Conservation (phyloP, 2,797 vertebrate genomes). For the Enteromius unitaeniatus region DNA sequence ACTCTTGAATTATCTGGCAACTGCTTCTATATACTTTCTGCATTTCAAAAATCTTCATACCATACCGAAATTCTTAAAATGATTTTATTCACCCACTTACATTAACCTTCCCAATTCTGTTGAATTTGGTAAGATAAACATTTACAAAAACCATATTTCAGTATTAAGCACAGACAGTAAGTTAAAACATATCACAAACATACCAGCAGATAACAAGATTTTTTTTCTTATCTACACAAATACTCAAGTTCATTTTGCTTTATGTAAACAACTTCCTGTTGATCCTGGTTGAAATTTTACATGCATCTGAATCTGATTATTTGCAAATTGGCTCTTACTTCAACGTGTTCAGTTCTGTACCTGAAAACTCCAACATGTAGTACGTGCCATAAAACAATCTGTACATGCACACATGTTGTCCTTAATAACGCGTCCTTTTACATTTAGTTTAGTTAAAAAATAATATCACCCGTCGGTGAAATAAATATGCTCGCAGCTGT, state of each 20-base stretch:
- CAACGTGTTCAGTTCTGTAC: constrained; percentile 63
- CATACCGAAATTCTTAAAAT: constrained; percentile 87
- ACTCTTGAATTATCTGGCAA: not conserved
- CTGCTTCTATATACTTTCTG: not conserved
- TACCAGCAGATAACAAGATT: constrained; percentile 96
- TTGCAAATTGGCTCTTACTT: constrained; percentile 62
- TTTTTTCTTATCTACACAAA: constrained; percentile 89
- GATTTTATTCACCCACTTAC: constrained; percentile 94
- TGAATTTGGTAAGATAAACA: constrained; percentile 94
- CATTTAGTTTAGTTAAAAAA: constrained; percentile 29
- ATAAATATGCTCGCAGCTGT: constrained; percentile 25
- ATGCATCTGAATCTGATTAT: constrained; percentile 82
- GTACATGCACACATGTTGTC: constrained; percentile 70
- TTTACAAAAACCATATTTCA: constrained; percentile 93
- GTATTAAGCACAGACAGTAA: constrained; percentile 98
- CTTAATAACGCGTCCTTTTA: constrained; percentile 47
- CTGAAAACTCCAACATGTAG: constrained; percentile 65
- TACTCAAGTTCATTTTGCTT: constrained; percentile 80
- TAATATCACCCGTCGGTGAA: constrained; percentile 19
- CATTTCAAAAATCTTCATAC: constrained; percentile 49
- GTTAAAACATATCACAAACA: constrained; percentile 97
- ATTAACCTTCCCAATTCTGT: constrained; percentile 90
- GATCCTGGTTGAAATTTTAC: constrained; percentile 81
- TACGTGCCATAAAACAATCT: constrained; percentile 70
- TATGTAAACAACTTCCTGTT: constrained; percentile 79